Evolutionary conservation across 2,888 invertebrate species (phyloP), one percentile per base, ranked within the genome.

Genomic region (Synergus umbraculus): DNA sequence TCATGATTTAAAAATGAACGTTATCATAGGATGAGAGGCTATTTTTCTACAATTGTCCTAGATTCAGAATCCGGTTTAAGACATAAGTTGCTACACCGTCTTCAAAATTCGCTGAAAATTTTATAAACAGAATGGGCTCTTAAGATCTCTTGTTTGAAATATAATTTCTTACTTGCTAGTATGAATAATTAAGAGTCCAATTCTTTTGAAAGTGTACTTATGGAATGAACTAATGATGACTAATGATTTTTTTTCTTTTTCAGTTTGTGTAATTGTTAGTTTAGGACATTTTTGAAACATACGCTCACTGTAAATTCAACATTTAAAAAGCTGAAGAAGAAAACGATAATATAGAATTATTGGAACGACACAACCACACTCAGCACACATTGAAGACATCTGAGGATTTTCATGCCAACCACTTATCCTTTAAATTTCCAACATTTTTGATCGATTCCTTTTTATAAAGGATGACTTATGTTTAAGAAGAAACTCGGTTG

Each of bases 311-410:
- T 90, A 92, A 92, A 91, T 91, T 91, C 88, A 88, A 90, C 88
- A 92, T 93, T 92, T 85, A 88, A 91, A 87, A 87, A 87, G 85
- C 85, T 81, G 86, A 88, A 87, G 84, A 88, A 86, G 82, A 89
- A 88, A 90, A 89, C 86, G 86, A 86, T 88, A 90, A 87, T 88
- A 88, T 87, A 89, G 87, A 89, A 85, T 81, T 79, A 81, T 67
- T 78, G 77, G 85, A 90, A 91, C 89, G 88, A 93, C 93, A 94
- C 94, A 94, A 95, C 94, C 95, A 95, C 95, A 96, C 95, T 95
- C 96, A 96, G 96, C 96, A 96, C 96, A 96, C 96, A 96, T 96
- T 96, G 96, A 96, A 95, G 96, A 96, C 96, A 96, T 96, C 96
- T 96, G 96, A 96, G 95, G 95, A 96, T 95, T 94, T 94, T 94